Evolutionary conservation across 2,888 invertebrate genomes (phyloP).

Genomic region (Odontothrips loti): DNA sequence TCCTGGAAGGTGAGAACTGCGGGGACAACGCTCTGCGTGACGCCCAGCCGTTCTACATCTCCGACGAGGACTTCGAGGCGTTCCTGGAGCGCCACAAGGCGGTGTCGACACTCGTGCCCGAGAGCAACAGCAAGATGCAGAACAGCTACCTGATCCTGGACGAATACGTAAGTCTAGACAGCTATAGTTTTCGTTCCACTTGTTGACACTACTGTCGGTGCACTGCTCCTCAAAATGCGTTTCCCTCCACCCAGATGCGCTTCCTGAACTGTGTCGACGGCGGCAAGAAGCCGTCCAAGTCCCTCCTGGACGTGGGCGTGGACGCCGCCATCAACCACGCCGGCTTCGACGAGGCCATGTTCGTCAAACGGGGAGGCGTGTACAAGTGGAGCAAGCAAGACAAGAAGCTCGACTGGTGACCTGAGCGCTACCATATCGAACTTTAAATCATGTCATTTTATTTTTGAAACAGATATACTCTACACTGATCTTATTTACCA

Average conservation of each 20-base stretch:
- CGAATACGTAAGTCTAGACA: constrained; percentile 47
- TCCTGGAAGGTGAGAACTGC: constrained; percentile 52
- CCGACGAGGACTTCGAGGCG: constrained; percentile 46
- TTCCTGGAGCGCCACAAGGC: constrained; percentile 49
- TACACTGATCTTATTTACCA: no score
- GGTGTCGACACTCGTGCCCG: constrained; percentile 49
- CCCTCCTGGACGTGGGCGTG: constrained; percentile 51
- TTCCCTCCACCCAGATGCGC: constrained; percentile 46
- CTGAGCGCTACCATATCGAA: no score
- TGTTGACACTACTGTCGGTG: background rate
- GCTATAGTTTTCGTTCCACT: background rate
- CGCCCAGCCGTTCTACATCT: constrained; percentile 49
- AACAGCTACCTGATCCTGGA: constrained; percentile 53
- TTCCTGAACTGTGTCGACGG: constrained; percentile 51
- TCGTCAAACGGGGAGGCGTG: constrained; percentile 50
- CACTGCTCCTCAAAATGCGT: background rate
- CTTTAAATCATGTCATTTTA: no score
- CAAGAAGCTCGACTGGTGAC: background rate
- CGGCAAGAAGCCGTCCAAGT: constrained; percentile 49
- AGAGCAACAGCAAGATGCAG: constrained; percentile 50
- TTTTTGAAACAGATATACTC: no score
- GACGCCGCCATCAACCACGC: constrained; percentile 48
- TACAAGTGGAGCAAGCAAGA: constrained; percentile 50
- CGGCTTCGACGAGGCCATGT: constrained; percentile 52
- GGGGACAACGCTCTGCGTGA: constrained; percentile 49